These are phyloP conservation scores for Diachasmimorpha longicaudata DNA, from an alignment of 1,140 invertebrate genomes.

Conservation along the genomic window DNA sequence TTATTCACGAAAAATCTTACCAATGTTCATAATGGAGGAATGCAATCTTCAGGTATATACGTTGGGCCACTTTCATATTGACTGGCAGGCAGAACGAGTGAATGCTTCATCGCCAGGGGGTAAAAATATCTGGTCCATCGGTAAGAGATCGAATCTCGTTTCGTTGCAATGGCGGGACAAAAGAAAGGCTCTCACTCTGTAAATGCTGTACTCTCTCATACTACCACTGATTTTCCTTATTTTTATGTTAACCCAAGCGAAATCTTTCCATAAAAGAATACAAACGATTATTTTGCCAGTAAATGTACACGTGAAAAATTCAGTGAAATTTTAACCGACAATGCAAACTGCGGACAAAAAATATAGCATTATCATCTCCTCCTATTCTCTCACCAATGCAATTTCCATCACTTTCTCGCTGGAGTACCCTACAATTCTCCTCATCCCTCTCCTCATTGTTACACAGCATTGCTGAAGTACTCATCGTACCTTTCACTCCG, in stretches of 20 bases:
- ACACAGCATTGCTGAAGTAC: neutral
- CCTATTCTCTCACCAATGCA: constrained; percentile 7
- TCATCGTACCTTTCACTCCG: constrained; percentile 4
- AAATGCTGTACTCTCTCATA: too few relatives aligned
- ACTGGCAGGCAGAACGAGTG: constrained; percentile 1
- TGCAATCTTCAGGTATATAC: constrained; percentile 2
- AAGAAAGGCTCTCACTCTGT: neutral
- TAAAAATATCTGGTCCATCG: constrained; percentile 20
- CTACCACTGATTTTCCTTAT: neutral
- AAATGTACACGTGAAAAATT: neutral
- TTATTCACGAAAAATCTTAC: neutral
- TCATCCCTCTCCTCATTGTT: neutral
- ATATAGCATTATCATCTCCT: neutral
- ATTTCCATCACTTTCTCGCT: constrained; percentile 23
- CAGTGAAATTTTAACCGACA: neutral
- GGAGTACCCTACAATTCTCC: neutral
- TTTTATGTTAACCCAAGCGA: neutral
- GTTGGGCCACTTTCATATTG: constrained; percentile 24
- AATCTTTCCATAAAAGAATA: neutral
- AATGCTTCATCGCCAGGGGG: constrained; percentile 12
- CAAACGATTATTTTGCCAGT: neutral
- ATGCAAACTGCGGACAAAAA: neutral
- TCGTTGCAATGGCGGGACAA: neutral
- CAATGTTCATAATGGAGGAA: neutral
- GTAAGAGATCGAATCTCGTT: constrained; percentile 18